Conservation (phyloP, 1,140 invertebrate genomes). For the Chrysopa pallens region DNA sequence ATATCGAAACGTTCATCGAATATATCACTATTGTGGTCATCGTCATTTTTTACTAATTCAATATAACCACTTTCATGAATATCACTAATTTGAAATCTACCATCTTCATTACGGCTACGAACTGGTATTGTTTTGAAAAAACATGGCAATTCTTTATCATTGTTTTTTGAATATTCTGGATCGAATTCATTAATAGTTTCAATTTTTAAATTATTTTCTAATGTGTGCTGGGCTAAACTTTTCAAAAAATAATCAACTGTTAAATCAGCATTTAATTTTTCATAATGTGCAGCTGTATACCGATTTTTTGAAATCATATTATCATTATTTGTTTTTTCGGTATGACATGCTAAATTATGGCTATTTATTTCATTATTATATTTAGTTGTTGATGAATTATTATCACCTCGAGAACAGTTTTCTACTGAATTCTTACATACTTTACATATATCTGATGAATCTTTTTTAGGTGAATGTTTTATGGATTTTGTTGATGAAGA, state of each 20-base stretch:
- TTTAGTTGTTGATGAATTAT: neutral
- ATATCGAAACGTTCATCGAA: constrained; percentile 6
- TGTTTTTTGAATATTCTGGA: constrained; percentile 3
- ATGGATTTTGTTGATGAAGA: neutral
- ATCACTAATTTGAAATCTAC: constrained; percentile 31
- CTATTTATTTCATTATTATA: neutral
- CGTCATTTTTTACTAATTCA: constrained; percentile 20
- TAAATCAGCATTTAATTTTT: constrained; percentile 26
- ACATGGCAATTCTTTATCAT: constrained; percentile 7
- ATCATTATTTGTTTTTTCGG: neutral
- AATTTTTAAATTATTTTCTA: neutral
- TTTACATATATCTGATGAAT: neutral
- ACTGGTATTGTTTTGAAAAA: constrained; percentile 17
- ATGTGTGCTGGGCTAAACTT: constrained; percentile 24
- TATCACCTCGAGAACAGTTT: neutral
- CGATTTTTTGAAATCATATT: neutral
- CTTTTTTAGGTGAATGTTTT: no score
- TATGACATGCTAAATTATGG: constrained; percentile 3
- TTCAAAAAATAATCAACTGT: constrained; percentile 35
- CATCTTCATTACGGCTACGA: constrained; percentile 23
- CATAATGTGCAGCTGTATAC: constrained; percentile 7
- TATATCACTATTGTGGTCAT: constrained; percentile 15
- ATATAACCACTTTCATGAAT: constrained; percentile 27
- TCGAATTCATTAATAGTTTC: constrained; percentile 11
- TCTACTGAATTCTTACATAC: neutral